Base-by-base conservation (phyloP, 2,113 vertebrate species). In the Sinocyclocheilus maitianheensis region DNA sequence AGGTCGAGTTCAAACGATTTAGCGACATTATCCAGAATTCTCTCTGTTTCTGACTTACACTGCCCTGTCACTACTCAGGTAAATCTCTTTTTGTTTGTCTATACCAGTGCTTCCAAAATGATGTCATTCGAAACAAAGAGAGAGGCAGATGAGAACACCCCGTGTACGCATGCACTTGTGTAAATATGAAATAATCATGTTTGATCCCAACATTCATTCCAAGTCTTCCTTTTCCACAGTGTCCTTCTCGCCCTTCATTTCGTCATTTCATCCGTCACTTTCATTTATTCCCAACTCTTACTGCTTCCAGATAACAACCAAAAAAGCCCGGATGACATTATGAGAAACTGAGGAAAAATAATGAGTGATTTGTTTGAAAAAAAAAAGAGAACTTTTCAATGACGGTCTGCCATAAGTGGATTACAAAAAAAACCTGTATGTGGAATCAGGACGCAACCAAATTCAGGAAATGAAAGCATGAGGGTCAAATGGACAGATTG, bases 401-500 rank as follows among this genome's bases (percentile, higher is more conserved):
- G n/a, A 77, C 37, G 83, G 85, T 89, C 83, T 85, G 75, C 78
- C 69, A 40, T 75, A 87, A 86, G 77, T 85, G 90, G 90, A 90
- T 89, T 76, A 77, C 84, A 69, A 60, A 53, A 74, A 16, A 30
- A 48, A 24, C 48, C 58, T 62, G 58, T 67, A 48, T 85, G 9
- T 51, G 79, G 26, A 86, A 89, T 87, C 69, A 83, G 90, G 86
- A 91, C 77, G 62, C 83, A 79, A 81, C 65, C 82, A 37, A 84
- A 82, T 76, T 84, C 58, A 77, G 46, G 81, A 88, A 62, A 80
- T 55, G 76, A 88, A 72, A 82, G 84, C 85, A 88, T 72, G 72
- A 89, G 80, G 85, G 87, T 87, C 87, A 89, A 87, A 87, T 24
- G 87, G 89, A 91, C 89, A 90, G 87, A 89, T 85, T 88, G 89